Evolutionary conservation across 2,113 vertebrate genomes (phyloP).

Genomic region (Ginglymostoma cirratum): DNA sequence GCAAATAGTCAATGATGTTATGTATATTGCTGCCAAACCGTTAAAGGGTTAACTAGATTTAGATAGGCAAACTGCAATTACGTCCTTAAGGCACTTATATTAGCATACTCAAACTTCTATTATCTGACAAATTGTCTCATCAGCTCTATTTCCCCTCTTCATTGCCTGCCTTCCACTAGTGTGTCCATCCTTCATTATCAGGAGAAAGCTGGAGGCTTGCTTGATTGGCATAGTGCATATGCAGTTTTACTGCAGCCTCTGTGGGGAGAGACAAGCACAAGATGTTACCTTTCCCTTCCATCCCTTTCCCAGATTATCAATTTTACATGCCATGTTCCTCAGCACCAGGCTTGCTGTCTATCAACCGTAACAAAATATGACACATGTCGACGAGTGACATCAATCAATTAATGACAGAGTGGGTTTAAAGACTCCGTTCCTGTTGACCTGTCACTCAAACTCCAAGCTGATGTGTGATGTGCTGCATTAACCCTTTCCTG

Average conservation of each 20-base stretch:
- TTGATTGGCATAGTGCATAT: constrained; percentile 27
- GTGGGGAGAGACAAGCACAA: constrained; percentile 32
- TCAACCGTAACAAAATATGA: constrained; percentile 23
- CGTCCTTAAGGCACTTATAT: constrained; percentile 30
- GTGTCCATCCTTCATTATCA: constrained; percentile 35
- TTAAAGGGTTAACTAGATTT: constrained; percentile 27
- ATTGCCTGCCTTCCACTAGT: neutral
- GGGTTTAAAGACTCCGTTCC: constrained; percentile 24
- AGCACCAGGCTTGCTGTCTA: constrained; percentile 28
- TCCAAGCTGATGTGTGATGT: constrained; percentile 4
- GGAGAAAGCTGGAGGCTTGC: constrained; percentile 24
- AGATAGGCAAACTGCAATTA: constrained; percentile 34
- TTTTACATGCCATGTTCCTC: constrained; percentile 33
- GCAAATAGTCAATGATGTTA: neutral
- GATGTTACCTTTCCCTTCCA: constrained; percentile 23
- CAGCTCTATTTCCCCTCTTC: constrained; percentile 18
- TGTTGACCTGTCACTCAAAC: constrained; percentile 24
- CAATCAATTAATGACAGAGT: constrained; percentile 33
- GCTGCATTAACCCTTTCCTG: constrained; percentile 9
- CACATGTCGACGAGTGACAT: constrained; percentile 28
- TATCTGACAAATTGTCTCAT: constrained; percentile 35
- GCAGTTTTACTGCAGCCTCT: constrained; percentile 18
- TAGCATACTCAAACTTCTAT: constrained; percentile 36
- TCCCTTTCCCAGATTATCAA: constrained; percentile 34
- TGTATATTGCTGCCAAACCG: neutral